These are phyloP conservation scores for Scaptomyza tumidula DNA, from an alignment of 2,888 invertebrate species.

Conservation along the genomic window DNA sequence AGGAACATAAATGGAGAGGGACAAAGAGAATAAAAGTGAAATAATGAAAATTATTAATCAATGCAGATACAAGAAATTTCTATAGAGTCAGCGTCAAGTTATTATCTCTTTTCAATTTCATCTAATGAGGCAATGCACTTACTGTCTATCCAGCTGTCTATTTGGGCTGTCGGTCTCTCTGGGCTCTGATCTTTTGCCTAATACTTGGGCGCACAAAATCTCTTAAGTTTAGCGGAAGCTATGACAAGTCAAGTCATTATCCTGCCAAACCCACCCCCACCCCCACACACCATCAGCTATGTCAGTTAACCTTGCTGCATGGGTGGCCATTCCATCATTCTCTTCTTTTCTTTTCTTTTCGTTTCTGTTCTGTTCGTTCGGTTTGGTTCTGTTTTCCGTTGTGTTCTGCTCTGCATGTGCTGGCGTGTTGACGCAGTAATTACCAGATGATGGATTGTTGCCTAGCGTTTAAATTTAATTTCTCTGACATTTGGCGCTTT, in stretches of 20 bases:
- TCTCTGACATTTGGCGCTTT: conserved; percentile 77
- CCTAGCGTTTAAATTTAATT: conserved; percentile 80
- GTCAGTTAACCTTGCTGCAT: conserved; percentile 31
- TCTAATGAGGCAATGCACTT: conserved; percentile 51
- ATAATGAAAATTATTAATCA: conserved; percentile 61
- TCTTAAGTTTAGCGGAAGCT: conserved; percentile 72
- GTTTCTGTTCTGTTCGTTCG: neutral
- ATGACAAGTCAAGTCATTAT: conserved; percentile 78
- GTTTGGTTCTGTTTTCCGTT: conserved; percentile 3
- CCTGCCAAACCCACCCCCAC: conserved; percentile 34
- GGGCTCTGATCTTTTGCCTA: conserved; percentile 25
- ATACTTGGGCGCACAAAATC: conserved; percentile 58
- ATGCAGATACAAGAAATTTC: conserved; percentile 44
- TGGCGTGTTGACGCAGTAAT: conserved; percentile 79
- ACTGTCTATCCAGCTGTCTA: conserved; percentile 46
- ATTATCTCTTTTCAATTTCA: neutral
- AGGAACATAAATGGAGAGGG: neutral
- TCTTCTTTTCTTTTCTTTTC: conserved; percentile 12
- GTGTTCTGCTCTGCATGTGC: conserved; percentile 52
- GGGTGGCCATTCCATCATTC: conserved; percentile 40
- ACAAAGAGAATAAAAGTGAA: conserved; percentile 18
- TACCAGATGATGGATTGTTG: conserved; percentile 80
- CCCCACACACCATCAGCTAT: conserved; percentile 3
- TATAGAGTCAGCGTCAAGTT: conserved; percentile 9
- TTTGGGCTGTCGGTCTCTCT: conserved; percentile 23